phyloP scores from a whole-genome alignment of 2,888 invertebrate species.

The Melanostoma mellinum region DNA sequence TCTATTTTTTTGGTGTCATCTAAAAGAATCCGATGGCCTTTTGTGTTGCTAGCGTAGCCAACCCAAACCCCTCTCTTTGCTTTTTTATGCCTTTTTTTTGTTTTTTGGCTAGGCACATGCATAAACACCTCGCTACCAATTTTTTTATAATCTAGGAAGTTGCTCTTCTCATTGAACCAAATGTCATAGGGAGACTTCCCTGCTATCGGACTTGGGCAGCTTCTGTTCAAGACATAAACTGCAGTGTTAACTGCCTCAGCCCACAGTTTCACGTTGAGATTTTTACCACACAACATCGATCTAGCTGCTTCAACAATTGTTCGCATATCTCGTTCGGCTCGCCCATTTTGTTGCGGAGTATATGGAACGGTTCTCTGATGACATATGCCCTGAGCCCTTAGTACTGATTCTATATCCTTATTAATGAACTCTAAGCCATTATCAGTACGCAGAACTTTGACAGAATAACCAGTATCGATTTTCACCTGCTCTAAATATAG shows the following conservation, averaged over 20 bases:
- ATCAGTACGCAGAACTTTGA: slow-evolving; percentile 73
- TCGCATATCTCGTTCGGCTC: slow-evolving; percentile 31
- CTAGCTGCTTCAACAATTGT: slow-evolving; percentile 75
- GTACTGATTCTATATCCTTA: slow-evolving; percentile 65
- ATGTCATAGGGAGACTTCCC: too few relatives aligned
- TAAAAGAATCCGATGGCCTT: too few relatives aligned
- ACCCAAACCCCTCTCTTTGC: too few relatives aligned
- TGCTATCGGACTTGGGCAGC: too few relatives aligned
- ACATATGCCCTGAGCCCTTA: slow-evolving; percentile 71
- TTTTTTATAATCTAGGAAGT: too few relatives aligned
- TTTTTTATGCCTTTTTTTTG: too few relatives aligned
- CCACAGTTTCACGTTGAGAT: slow-evolving; percentile 74
- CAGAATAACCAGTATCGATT: slow-evolving; percentile 54
- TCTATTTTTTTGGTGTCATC: too few relatives aligned
- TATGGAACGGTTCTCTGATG: slow-evolving; percentile 74
- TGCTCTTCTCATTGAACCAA: too few relatives aligned
- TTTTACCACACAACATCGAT: slow-evolving; percentile 58
- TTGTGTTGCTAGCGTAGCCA: too few relatives aligned
- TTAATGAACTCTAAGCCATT: slow-evolving; percentile 74
- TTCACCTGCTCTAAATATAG: slow-evolving; percentile 2
- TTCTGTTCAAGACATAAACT: slow-evolving; percentile 4
- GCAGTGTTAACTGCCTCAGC: slow-evolving; percentile 37
- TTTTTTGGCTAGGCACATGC: too few relatives aligned
- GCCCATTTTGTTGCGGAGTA: slow-evolving; percentile 78
- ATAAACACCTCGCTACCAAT: too few relatives aligned